These are phyloP conservation scores for Cichladusa arquata DNA, from an alignment of 2,113 vertebrate species.

Conservation along the genomic window DNA sequence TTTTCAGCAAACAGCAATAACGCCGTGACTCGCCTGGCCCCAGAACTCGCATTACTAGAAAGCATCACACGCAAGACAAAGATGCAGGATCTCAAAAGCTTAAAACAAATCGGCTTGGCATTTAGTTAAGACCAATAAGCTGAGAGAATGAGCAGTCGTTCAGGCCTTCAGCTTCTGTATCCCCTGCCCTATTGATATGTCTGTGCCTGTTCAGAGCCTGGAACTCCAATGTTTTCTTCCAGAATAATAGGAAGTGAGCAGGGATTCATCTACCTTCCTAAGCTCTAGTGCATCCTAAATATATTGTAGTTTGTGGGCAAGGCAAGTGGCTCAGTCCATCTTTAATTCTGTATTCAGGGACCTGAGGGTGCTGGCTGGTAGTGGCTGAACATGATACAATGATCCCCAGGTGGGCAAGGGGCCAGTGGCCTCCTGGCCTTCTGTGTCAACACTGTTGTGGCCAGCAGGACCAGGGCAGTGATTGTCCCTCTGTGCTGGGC, in stretches of 20 bases:
- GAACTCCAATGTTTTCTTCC: not conserved
- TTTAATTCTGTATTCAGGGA: not conserved
- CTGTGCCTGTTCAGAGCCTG: not conserved
- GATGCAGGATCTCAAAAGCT: not conserved
- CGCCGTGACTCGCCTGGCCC: not conserved
- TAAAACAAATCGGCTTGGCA: conserved; percentile 13
- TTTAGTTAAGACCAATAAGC: conserved; percentile 30
- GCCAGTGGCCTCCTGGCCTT: rapidly evolving
- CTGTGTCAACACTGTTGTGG: rapidly evolving
- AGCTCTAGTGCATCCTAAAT: not conserved
- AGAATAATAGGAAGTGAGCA: not conserved
- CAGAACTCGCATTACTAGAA: not conserved
- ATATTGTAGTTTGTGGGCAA: not conserved
- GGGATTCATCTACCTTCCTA: not conserved
- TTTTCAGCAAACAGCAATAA: conserved; percentile 44
- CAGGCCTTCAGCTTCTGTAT: not conserved
- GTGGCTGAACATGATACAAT: rapidly evolving
- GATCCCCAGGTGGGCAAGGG: not conserved
- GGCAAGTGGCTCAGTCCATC: not conserved
- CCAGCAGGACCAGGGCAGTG: rapidly evolving
- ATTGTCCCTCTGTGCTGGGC: not conserved
- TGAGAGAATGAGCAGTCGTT: not conserved
- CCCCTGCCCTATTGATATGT: not conserved
- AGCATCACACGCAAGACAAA: conserved; percentile 5
- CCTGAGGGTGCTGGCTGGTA: not conserved